Evolutionary conservation across 2,888 invertebrate genomes (phyloP).

Genomic region (Drosophila sordidula): DNA sequence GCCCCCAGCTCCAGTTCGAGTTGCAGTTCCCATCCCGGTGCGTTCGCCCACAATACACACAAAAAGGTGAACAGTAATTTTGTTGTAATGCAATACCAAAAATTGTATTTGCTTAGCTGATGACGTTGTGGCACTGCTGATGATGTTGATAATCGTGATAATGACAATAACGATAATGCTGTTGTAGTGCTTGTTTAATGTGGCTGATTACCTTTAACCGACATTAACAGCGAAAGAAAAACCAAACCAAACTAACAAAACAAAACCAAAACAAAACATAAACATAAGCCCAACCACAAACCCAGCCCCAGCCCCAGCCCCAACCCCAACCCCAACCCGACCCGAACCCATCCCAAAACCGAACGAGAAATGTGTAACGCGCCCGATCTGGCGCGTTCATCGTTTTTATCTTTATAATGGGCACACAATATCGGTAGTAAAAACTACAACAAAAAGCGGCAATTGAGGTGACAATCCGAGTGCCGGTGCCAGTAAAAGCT

Average conservation of each 20-base stretch:
- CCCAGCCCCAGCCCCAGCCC: conserved; percentile 13
- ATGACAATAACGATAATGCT: conserved; percentile 33
- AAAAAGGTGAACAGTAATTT: conserved; percentile 63
- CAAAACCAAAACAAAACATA: conserved; percentile 48
- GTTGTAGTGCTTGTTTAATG: conserved; percentile 68
- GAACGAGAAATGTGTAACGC: conserved; percentile 43
- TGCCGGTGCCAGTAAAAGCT: conserved; percentile 32
- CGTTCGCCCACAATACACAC: conserved; percentile 27
- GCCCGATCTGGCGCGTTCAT: conserved; percentile 46
- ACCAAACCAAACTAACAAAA: conserved; percentile 41
- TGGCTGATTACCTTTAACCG: conserved; percentile 72
- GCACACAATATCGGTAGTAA: conserved; percentile 78
- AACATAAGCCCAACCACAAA: conserved; percentile 24
- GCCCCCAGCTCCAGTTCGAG: conserved; percentile 6
- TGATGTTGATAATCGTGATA: conserved; percentile 30
- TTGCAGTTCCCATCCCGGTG: conserved; percentile 29
- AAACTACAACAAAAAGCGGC: conserved; percentile 51
- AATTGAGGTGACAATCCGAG: conserved; percentile 77
- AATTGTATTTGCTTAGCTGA: conserved; percentile 67
- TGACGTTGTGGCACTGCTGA: conserved; percentile 53
- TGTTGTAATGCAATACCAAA: conserved; percentile 77
- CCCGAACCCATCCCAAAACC: conserved; percentile 21
- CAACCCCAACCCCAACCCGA: conserved; percentile 12
- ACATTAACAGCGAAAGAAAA: conserved; percentile 55
- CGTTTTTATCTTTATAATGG: conserved; percentile 79